A percentile compares a stretch with the other conserved stretches of the same genome.
phyloP scores from a whole-genome alignment of 64 coral and sea anemone species.

The Exaiptasia diaphana region DNA sequence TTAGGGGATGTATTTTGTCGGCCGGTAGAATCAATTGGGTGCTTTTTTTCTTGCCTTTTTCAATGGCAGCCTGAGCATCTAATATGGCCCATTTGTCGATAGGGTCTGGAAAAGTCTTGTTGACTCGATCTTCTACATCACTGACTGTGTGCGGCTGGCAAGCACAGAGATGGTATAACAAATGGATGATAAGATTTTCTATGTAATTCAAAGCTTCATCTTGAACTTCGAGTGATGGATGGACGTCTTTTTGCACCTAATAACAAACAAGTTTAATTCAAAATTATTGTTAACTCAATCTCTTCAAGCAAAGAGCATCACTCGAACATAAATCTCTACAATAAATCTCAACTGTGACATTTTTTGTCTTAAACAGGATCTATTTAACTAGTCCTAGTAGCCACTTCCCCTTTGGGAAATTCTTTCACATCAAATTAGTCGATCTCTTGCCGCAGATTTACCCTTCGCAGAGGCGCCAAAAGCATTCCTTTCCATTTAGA shows the following conservation, averaged over 20 bases:
- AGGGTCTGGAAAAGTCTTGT: constrained; percentile 84
- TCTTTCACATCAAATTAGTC: neutral
- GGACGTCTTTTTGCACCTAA: constrained; percentile 91
- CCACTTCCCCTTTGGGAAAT: constrained; percentile 49
- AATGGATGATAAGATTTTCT: constrained; percentile 87
- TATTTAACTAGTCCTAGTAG: constrained; percentile 3
- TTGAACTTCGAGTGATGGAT: constrained; percentile 72
- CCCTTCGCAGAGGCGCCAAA: constrained; percentile 76
- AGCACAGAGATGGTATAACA: constrained; percentile 81
- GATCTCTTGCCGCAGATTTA: constrained; percentile 10
- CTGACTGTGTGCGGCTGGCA: constrained; percentile 75
- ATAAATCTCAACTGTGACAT: neutral
- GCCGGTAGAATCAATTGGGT: constrained; percentile 82
- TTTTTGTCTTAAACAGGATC: constrained; percentile 5
- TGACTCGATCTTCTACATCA: constrained; percentile 92
- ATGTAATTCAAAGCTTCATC: constrained; percentile 92
- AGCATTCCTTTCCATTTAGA: constrained; percentile 93
- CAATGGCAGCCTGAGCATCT: constrained; percentile 80
- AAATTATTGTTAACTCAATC: neutral
- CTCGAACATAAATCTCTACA: too few species aligned
- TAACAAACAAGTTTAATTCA: constrained; percentile 6
- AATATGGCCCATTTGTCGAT: constrained; percentile 94
- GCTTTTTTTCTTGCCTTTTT: constrained; percentile 92
- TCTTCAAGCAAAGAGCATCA: neutral
- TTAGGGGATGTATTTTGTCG: constrained; percentile 90